These are phyloP conservation scores for Noturus placidus DNA, from an alignment of 2,113 vertebrate genomes.

Conservation along the genomic window DNA sequence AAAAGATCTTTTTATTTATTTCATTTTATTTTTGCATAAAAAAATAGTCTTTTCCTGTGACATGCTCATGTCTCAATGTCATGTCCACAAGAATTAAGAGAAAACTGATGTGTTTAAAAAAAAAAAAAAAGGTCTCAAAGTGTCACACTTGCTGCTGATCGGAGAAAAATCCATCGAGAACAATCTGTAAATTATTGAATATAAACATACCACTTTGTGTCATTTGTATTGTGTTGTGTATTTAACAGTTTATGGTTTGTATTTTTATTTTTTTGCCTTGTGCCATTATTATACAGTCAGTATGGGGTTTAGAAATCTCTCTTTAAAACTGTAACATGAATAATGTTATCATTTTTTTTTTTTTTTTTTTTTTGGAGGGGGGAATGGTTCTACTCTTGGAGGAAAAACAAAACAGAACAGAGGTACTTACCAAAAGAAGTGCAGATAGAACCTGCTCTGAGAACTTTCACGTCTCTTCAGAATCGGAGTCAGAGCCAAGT, in stretches of 20 bases:
- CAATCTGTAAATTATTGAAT: slow-evolving; percentile 84
- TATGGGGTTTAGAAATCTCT: slow-evolving; percentile 79
- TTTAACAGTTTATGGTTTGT: slow-evolving; percentile 83
- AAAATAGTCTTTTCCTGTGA: slow-evolving; percentile 26
- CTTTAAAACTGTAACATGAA: slow-evolving; percentile 27
- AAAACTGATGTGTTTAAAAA: not conserved
- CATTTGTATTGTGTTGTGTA: slow-evolving; percentile 68
- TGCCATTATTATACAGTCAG: slow-evolving; percentile 77
- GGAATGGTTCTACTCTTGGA: not conserved
- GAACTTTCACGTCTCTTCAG: slow-evolving; percentile 19
- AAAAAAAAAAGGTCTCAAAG: slow-evolving; percentile 34
- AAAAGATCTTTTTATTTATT: slow-evolving; percentile 18
- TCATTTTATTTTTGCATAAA: slow-evolving; percentile 44
- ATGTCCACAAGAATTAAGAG: slow-evolving; percentile 29
- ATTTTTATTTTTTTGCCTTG: slow-evolving; percentile 73
- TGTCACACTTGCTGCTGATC: slow-evolving; percentile 52
- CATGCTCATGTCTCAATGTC: slow-evolving; percentile 4
- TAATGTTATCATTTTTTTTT: slow-evolving; percentile 12
- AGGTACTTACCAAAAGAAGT: slow-evolving; percentile 1
- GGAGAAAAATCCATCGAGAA: slow-evolving; percentile 34
- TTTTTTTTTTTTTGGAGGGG: not conserved
- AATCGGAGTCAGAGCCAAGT: slow-evolving; percentile 13
- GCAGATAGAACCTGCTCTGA: not conserved
- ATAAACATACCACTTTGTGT: slow-evolving; percentile 67
- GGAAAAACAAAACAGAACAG: not conserved